Base-by-base conservation (phyloP, 2,888 invertebrate genomes). In the Melanchra persicariae region DNA sequence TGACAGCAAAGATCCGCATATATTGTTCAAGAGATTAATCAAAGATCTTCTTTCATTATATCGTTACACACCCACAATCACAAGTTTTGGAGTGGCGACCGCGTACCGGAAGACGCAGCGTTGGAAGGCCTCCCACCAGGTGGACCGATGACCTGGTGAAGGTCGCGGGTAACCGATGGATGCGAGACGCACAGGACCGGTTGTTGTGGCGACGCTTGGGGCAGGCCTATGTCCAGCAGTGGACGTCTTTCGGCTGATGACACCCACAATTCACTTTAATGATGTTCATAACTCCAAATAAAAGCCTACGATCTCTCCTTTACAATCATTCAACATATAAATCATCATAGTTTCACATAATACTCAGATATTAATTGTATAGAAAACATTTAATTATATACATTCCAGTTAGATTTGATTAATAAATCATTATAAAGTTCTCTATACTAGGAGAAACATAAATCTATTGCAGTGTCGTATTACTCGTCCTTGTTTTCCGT, bases 401-500 rank as follows among this genome's bases (percentile, higher is more conserved):
- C 6, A 59, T 59, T 22, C 7, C 22, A 63, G 26, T 19, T 19
- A 24, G 22, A 40, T 59, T 70, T 62, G n/a, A n/a, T 40, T 22
- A 22, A 61, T 73, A 61, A 69, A 69, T 74, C 58, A 63, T 54
- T 62, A 47, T 74, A 62, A 60, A 66, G 43, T 65, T 60, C 2
- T 64, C 69, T 52, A 65, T 65, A 61, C 22, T 62, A 52, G 68
- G 54, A 51, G 47, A 34, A n/a, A 54, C 52, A 75, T 75, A 54
- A 70, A 75, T 76, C 57, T 57, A 58, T 37, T 3, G 43, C 40
- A 26, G 65, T 76, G 69, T 76, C 70, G n/a, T 58, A 45, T 76
- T 70, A 76, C 76, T 40, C 70, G 76, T 76, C 77, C 76, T 76
- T 76, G 77, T 8, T 22, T 7, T 4, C 19, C 52, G 68, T 45